Evolutionary conservation across 1,140 invertebrate genomes (phyloP).

Genomic region (Temnothorax nylanderi): DNA sequence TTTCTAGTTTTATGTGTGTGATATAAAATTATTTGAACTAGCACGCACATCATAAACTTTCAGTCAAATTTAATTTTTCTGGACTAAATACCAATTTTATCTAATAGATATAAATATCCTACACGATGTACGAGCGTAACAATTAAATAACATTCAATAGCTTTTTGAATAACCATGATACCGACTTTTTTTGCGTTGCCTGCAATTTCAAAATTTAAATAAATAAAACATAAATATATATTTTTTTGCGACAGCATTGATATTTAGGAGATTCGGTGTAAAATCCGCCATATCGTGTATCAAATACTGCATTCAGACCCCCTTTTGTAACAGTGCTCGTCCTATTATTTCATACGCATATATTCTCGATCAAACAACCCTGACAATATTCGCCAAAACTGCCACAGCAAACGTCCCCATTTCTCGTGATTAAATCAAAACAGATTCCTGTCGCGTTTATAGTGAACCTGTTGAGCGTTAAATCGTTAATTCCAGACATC

Average conservation of each 20-base stretch:
- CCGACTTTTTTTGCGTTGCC: neutral
- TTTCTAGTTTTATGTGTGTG: neutral
- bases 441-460: conserved; percentile 22
- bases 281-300: neutral
- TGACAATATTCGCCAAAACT: conserved; percentile 39
- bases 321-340: neutral
- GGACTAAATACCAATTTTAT: neutral
- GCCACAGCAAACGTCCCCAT: conserved; percentile 26
- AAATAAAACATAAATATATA: neutral
- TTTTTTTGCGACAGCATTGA: neutral
- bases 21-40: neutral
- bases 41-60: neutral
- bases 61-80: neutral
- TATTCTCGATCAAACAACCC: neutral
- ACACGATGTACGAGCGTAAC: neutral
- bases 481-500: conserved; percentile 40
- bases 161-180: neutral
- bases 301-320: neutral
- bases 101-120: neutral
- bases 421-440: conserved; percentile 60
- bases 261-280: neutral
- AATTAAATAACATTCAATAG: neutral
- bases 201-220: conserved; percentile 24
- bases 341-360: neutral
- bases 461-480: conserved; percentile 59